Conservation (phyloP, 2,797 vertebrate genomes). For the Silurus aristotelis region DNA sequence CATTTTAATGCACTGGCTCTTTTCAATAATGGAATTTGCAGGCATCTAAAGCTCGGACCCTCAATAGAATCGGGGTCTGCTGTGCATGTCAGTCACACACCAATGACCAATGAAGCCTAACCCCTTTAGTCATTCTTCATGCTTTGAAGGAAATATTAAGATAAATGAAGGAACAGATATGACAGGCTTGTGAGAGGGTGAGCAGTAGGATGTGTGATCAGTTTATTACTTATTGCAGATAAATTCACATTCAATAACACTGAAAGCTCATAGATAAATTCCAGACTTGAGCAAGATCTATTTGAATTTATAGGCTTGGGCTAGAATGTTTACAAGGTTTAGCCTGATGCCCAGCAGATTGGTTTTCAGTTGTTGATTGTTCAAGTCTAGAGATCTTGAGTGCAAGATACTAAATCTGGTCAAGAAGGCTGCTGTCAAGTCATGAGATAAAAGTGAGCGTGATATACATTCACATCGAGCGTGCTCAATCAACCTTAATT, state of each 20-base stretch:
- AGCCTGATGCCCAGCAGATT: not conserved
- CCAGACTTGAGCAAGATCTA: not conserved
- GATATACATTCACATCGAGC: constrained; percentile 47
- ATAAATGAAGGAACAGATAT: constrained; percentile 54
- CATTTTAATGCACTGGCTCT: constrained; percentile 65
- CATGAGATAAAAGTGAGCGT: constrained; percentile 39
- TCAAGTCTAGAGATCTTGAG: constrained; percentile 38
- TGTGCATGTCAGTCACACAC: constrained; percentile 67
- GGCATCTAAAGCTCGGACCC: constrained; percentile 58
- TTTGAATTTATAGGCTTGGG: not conserved
- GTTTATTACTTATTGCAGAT: constrained; percentile 20
- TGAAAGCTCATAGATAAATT: not conserved
- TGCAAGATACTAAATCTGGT: constrained; percentile 41
- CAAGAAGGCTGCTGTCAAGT: constrained; percentile 57
- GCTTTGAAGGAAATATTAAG: constrained; percentile 52
- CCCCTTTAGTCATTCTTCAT: constrained; percentile 55
- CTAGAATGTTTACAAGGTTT: not conserved
- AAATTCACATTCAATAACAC: constrained; percentile 9
- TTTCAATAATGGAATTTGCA: constrained; percentile 65
- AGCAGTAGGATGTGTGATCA: constrained; percentile 30
- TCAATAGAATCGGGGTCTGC: constrained; percentile 61
- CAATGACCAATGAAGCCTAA: constrained; percentile 58
- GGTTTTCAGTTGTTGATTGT: constrained; percentile 53
- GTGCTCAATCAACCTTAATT: constrained; percentile 46
- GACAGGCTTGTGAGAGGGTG: constrained; percentile 41